Percentiles rank a stretch among this genome's conserved stretches.
These are phyloP conservation scores for Atlantisia rogersi DNA, from an alignment of 2,113 vertebrate genomes.

Conservation along the genomic window DNA sequence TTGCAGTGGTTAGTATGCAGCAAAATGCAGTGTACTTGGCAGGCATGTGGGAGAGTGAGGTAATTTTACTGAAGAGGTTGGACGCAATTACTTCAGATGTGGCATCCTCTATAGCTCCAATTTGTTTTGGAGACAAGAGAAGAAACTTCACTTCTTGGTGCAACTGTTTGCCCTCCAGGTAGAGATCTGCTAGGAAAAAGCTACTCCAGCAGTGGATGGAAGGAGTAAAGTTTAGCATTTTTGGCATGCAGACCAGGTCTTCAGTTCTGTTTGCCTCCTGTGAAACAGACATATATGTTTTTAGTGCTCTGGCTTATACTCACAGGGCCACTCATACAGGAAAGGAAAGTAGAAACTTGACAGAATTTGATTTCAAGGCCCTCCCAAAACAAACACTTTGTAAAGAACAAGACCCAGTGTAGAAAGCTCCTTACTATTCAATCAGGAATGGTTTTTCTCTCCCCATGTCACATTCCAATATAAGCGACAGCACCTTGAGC, in stretches of 20 bases:
- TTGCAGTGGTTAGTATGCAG: not conserved
- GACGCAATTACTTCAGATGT: not conserved
- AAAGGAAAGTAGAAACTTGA: not conserved
- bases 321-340: not conserved
- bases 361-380: not conserved
- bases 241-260: not conserved
- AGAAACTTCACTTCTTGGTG: not conserved
- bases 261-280: not conserved
- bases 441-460: not conserved
- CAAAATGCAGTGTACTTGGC: not conserved
- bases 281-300: not conserved
- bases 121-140: not conserved
- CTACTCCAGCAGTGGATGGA: not conserved
- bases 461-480: not conserved
- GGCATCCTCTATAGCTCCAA: not conserved
- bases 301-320: not conserved
- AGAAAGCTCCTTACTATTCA: slow-evolving; percentile 10
- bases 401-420: not conserved
- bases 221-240: not conserved
- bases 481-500: not conserved
- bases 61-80: not conserved
- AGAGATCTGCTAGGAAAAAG: not conserved
- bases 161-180: not conserved
- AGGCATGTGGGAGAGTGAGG: not conserved
- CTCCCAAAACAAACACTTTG: not conserved